A percentile compares a stretch with the other conserved stretches of the same genome.
phyloP scores from a whole-genome alignment of 2,888 invertebrate genomes.

The Maniola hyperantus region DNA sequence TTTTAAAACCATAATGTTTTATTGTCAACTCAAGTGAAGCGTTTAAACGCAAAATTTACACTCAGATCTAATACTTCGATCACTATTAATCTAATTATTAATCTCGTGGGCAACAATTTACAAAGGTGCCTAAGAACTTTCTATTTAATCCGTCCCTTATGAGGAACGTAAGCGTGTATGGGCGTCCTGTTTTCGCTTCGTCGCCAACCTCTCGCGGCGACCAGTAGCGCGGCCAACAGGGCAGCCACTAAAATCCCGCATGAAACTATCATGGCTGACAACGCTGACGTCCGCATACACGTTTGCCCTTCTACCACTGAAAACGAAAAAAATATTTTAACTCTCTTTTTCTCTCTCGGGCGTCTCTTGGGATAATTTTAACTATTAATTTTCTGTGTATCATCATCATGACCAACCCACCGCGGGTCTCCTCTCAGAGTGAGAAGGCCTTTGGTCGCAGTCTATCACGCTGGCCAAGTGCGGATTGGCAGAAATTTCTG shows the following conservation, averaged over 20 bases:
- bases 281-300: slow-evolving; percentile 84
- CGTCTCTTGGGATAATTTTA: too few species aligned
- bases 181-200: slow-evolving; percentile 78
- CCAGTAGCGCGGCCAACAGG: slow-evolving; percentile 87
- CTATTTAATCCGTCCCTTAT: slow-evolving; percentile 85
- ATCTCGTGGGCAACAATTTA: slow-evolving; percentile 16
- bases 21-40: too few species aligned
- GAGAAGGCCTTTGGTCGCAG: too few species aligned
- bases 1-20: too few species aligned
- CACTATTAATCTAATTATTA: slow-evolving; percentile 20
- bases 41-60: too few species aligned
- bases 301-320: slow-evolving; percentile 81
- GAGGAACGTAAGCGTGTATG: slow-evolving; percentile 83
- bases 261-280: slow-evolving; percentile 86
- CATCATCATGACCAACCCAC: too few species aligned
- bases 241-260: slow-evolving; percentile 88
- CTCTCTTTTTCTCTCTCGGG: too few species aligned
- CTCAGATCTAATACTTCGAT: neutral
- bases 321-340: slow-evolving; percentile 30
- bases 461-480: too few species aligned
- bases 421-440: too few species aligned
- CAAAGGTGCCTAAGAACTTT: neutral
- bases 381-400: too few species aligned
- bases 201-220: slow-evolving; percentile 89
- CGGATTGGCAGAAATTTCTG: too few species aligned